Evolutionary conservation across 2,113 vertebrate genomes (phyloP).

Genomic region (Epinephelus lanceolatus): DNA sequence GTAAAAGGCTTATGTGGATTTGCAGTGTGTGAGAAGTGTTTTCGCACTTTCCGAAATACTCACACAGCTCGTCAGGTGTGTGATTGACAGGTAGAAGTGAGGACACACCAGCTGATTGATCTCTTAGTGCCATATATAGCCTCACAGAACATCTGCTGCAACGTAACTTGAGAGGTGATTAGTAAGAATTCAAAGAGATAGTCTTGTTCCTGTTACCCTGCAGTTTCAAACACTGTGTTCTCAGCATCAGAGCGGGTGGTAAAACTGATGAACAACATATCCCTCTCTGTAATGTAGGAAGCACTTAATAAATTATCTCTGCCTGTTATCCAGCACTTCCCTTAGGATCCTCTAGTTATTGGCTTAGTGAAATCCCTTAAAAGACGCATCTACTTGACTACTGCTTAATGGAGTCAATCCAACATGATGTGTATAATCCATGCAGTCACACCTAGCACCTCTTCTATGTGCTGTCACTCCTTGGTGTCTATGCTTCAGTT

Average conservation of each 20-base stretch:
- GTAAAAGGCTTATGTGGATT: constrained; percentile 65
- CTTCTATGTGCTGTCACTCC: background rate
- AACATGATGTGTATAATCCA: constrained; percentile 27
- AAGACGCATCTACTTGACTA: constrained; percentile 49
- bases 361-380: constrained; percentile 50
- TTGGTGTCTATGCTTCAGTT: background rate
- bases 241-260: background rate
- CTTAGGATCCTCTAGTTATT: constrained; percentile 43
- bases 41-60: constrained; percentile 36
- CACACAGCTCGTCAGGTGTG: constrained; percentile 12
- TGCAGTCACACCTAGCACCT: constrained; percentile 15
- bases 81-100: constrained; percentile 42
- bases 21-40: constrained; percentile 33
- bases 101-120: constrained; percentile 5
- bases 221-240: constrained; percentile 14
- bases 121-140: constrained; percentile 22
- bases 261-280: constrained; percentile 3
- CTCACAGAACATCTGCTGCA: constrained; percentile 27
- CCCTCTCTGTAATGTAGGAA: constrained; percentile 9
- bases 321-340: constrained; percentile 36
- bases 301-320: constrained; percentile 3
- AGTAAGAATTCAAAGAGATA: background rate
- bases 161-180: constrained; percentile 17
- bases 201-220: constrained; percentile 16
- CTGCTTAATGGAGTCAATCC: constrained; percentile 50